Conservation (phyloP, 1,140 invertebrate genomes). For the Tetranychus urticae region DNA sequence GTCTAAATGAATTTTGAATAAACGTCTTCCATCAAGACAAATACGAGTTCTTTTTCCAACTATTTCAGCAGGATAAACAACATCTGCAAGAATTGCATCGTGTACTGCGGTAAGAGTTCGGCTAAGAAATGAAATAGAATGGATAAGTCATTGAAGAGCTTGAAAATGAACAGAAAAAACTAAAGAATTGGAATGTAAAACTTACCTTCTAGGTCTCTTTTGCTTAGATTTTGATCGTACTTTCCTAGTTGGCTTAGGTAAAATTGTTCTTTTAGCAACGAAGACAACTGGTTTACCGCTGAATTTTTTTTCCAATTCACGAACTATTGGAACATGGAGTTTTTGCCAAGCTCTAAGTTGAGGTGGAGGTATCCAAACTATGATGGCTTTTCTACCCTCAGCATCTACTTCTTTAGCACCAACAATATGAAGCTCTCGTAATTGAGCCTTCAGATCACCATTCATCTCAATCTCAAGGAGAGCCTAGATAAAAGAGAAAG, state of each 20-base stretch:
- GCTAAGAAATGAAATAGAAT: slow-evolving; percentile 20
- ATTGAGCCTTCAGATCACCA: slow-evolving; percentile 81
- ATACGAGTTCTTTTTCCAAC: slow-evolving; percentile 92
- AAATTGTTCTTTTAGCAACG: slow-evolving; percentile 86
- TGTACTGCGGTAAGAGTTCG: slow-evolving; percentile 92
- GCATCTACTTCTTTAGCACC: slow-evolving; percentile 83
- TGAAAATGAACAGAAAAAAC: too few species aligned
- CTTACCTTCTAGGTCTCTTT: slow-evolving; percentile 70
- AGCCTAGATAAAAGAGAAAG: slow-evolving; percentile 33
- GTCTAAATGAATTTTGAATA: slow-evolving; percentile 96
- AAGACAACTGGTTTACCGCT: slow-evolving; percentile 97
- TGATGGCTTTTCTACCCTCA: slow-evolving; percentile 78
- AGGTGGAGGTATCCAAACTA: slow-evolving; percentile 96
- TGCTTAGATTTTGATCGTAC: slow-evolving; percentile 82
- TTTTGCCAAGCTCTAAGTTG: slow-evolving; percentile 93
- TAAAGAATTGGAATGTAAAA: not conserved
- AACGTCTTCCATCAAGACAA: slow-evolving; percentile 75
- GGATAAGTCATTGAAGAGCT: too few species aligned
- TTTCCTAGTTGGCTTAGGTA: slow-evolving; percentile 91
- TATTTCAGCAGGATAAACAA: slow-evolving; percentile 97
- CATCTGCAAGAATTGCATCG: slow-evolving; percentile 83
- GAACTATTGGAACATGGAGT: slow-evolving; percentile 78
- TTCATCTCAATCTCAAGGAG: slow-evolving; percentile 88
- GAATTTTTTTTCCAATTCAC: slow-evolving; percentile 98
- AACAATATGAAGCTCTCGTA: slow-evolving; percentile 83